A percentile compares a stretch with the other conserved stretches of the same genome.
Conservation (phyloP, 2,888 invertebrate species). For the Tenodera sinensis region DNA sequence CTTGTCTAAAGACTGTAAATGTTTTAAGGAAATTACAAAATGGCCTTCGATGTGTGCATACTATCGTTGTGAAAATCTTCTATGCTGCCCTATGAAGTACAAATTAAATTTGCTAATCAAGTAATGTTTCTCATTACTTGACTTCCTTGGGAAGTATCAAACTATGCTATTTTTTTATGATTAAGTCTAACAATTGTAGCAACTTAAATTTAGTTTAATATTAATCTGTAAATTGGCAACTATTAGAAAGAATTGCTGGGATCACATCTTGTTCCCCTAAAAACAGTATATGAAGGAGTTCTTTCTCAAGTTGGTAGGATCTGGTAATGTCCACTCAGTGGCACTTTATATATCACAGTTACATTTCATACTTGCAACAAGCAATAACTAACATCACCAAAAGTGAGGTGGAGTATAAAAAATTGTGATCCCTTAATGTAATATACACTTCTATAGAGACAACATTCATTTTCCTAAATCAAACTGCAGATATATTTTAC, state of each 20-base stretch:
- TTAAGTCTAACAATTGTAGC: background rate
- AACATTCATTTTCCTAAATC: too few relatives aligned
- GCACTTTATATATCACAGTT: background rate
- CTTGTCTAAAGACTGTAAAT: too few relatives aligned
- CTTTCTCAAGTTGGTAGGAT: background rate
- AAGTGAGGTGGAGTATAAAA: background rate
- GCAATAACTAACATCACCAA: background rate
- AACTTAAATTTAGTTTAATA: background rate
- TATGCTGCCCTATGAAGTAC: background rate
- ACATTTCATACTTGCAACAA: background rate
- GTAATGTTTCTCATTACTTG: background rate
- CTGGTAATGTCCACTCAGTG: background rate
- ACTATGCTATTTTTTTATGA: background rate
- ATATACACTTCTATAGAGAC: too few relatives aligned
- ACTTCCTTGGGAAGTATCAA: background rate
- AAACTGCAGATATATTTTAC: too few relatives aligned
- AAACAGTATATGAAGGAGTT: background rate
- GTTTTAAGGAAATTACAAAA: background rate
- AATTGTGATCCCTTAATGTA: too few relatives aligned
- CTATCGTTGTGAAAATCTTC: background rate
- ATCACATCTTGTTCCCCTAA: background rate
- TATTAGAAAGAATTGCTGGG: background rate
- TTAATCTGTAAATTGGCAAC: background rate
- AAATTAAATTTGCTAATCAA: background rate
- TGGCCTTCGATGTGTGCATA: background rate